These are phyloP conservation scores for Nasonia vitripennis DNA, from an alignment of 1,140 invertebrate species.

Conservation along the genomic window DNA sequence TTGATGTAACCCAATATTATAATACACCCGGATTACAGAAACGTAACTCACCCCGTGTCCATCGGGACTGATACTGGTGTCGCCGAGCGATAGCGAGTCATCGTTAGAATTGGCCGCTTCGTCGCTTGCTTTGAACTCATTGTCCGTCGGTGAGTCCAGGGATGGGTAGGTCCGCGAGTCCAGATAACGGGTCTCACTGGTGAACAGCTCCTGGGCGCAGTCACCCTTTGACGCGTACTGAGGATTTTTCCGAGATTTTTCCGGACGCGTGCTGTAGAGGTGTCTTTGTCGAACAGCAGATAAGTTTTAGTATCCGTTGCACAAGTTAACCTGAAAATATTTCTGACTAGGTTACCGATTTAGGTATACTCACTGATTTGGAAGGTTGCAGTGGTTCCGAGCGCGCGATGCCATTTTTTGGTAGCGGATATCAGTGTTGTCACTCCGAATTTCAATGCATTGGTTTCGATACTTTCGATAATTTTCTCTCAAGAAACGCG, in stretches of 20 bases:
- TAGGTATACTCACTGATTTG: background rate
- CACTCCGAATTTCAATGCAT: background rate
- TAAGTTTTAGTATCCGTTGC: too few relatives aligned
- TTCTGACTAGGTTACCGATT: background rate
- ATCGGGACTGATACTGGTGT: background rate
- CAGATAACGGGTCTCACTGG: background rate
- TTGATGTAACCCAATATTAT: background rate
- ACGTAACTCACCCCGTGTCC: background rate
- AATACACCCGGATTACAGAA: too few relatives aligned
- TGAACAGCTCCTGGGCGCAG: background rate
- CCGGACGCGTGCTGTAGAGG: background rate
- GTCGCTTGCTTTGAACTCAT: background rate
- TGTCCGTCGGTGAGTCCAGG: background rate
- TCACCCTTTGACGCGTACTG: background rate
- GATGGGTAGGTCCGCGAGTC: background rate
- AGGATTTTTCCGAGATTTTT: background rate
- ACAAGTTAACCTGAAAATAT: background rate
- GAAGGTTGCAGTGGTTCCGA: background rate
- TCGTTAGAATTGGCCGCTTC: background rate
- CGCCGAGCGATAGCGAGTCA: background rate
- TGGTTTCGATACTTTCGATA: too few relatives aligned
- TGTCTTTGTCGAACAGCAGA: background rate
- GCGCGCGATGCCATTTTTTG: constrained; percentile 1
- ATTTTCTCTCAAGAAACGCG: too few relatives aligned
- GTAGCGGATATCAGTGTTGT: background rate